Evolutionary conservation across 2,797 vertebrate species (phyloP), one percentile per base, ranked within the genome.

Genomic region (Chromis chromis): DNA sequence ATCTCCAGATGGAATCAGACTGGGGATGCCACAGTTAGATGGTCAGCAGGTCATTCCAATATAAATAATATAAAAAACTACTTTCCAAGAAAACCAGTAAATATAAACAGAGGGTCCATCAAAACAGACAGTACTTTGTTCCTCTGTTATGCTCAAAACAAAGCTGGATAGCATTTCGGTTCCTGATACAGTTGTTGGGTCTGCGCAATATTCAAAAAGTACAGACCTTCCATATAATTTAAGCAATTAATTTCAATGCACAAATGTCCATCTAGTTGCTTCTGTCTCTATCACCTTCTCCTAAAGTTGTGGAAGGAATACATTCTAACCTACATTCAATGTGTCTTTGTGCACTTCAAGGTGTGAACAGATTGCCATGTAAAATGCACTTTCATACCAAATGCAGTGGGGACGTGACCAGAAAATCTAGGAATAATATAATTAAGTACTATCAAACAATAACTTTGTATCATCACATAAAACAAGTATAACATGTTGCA

Each of bases 1-100:
- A 67, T 31, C n/a, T 58, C 17, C 19, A 31, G 46, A 9, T 4
- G 11, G 27, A 78, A 48, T 69, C n/a, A 60, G 31, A 63, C n/a
- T n/a, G n/a, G n/a, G n/a, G n/a, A n/a, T n/a, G n/a, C n/a, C n/a
- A n/a, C n/a, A n/a, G n/a, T n/a, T n/a, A n/a, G n/a, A n/a, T n/a
- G n/a, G n/a, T n/a, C n/a, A n/a, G n/a, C n/a, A n/a, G n/a, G n/a
- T n/a, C n/a, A n/a, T n/a, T n/a, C n/a, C n/a, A n/a, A n/a, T n/a
- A n/a, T n/a, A n/a, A n/a, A n/a, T n/a, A n/a, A n/a, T n/a, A n/a
- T n/a, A n/a, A n/a, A n/a, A n/a, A n/a, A n/a, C n/a, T n/a, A n/a
- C n/a, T n/a, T n/a, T n/a, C n/a, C n/a, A n/a, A n/a, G n/a, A n/a
- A n/a, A n/a, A n/a, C n/a, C n/a, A n/a, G n/a, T n/a, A n/a, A n/a